Conservation (phyloP, 2,113 vertebrate species). For the Solea senegalensis region DNA sequence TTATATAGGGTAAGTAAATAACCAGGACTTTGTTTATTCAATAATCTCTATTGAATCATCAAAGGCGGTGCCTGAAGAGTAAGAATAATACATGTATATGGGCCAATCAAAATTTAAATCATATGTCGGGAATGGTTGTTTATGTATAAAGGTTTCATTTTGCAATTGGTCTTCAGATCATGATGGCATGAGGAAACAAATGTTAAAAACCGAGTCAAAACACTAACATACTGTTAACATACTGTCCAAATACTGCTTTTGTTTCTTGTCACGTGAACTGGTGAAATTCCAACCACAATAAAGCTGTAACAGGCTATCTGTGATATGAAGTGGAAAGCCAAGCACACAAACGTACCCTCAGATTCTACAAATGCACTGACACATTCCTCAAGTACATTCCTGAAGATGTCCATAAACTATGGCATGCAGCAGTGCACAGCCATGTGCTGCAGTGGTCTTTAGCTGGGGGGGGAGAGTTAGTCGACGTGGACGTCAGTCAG, state of each 20-base stretch:
- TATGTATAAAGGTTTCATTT: slow-evolving; percentile 1
- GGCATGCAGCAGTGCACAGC: neutral
- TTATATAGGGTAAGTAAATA: slow-evolving; percentile 20
- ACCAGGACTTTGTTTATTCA: slow-evolving; percentile 28
- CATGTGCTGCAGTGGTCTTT: slow-evolving; percentile 6
- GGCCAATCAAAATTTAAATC: neutral
- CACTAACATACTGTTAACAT: neutral
- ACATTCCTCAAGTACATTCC: slow-evolving; percentile 53
- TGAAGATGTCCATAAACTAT: slow-evolving; percentile 16
- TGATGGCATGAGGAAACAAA: neutral
- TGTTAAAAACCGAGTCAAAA: neutral
- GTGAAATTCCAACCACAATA: neutral
- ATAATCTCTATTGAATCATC: neutral
- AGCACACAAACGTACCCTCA: neutral
- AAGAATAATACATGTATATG: neutral
- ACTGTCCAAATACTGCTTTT: neutral
- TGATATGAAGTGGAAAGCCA: neutral
- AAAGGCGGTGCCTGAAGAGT: neutral
- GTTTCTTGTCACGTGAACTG: neutral
- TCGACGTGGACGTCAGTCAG: too few species aligned
- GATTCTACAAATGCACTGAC: slow-evolving; percentile 27
- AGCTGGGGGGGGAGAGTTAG: neutral
- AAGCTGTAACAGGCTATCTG: neutral
- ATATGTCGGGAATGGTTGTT: neutral
- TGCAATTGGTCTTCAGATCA: neutral